phyloP scores from a whole-genome alignment of 2,797 vertebrate genomes.

The Mormyrus proboscirostris region DNA sequence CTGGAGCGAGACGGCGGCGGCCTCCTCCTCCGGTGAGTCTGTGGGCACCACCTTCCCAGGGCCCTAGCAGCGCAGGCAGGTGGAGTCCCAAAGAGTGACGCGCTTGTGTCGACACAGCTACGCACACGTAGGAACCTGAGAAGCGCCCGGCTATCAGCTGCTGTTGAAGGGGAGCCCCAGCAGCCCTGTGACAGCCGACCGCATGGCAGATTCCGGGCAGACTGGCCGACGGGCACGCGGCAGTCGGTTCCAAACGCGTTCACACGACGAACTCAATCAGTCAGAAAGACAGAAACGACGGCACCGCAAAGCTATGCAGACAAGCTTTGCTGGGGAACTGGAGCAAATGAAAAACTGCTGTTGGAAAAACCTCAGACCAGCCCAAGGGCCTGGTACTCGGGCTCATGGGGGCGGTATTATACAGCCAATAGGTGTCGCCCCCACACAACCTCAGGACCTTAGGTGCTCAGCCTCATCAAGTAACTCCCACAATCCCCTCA shows the following conservation, averaged over 20 bases:
- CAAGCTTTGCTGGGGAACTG: not conserved
- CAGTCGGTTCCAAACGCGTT: not conserved
- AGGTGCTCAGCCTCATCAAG: not conserved
- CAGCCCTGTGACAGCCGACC: not conserved
- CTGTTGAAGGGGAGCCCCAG: not conserved
- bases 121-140: not conserved
- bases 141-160: not conserved
- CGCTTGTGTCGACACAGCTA: not conserved
- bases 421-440: not conserved
- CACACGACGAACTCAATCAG: not conserved
- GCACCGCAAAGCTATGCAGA: not conserved
- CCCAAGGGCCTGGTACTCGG: not conserved
- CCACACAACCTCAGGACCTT: not conserved
- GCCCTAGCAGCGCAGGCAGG: not conserved
- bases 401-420: not conserved
- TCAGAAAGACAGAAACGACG: not conserved
- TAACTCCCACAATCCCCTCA: not conserved
- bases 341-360: not conserved
- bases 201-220: not conserved
- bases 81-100: not conserved
- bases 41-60: not conserved
- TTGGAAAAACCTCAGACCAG: not conserved
- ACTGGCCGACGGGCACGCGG: not conserved
- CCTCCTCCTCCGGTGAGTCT: not conserved
- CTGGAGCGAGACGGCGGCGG: slow-evolving; percentile 51